Base-by-base conservation (phyloP, 1,140 invertebrate genomes). In the Lineus longissimus region DNA sequence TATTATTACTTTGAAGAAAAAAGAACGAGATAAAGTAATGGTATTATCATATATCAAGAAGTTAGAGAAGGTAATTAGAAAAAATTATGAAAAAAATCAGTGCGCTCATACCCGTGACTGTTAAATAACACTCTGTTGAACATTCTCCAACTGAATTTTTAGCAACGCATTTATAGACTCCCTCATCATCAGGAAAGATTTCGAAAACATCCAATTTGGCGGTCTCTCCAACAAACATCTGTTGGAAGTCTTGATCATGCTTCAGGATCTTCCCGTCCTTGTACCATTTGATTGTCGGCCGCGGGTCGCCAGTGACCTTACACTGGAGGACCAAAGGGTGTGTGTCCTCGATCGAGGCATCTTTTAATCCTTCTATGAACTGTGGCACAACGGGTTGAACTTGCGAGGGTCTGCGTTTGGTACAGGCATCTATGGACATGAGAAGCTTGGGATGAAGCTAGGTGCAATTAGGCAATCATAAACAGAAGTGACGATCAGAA, bases 101-200 rank as follows among this genome's bases (percentile, higher is more conserved):
- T 4, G 25, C n/a, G 25, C 2, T 31, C 56, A 2, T 31, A 58
- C 56, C 27, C 17, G 27, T 58, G 2, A 58, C 27, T 7, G 17
- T 43, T 7, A 60, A 36, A 22, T 60, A 2, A 27, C 19, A 22
- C 19, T 23, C 27, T 23, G 59, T 11, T 7, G 19, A 23, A 4
- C 29, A 23, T 45, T 60, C 59, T 13, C 60, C 60, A 1, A 25
- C 51, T 55, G 51, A n/a, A 25, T 62, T 62, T 33, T 62, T 62
- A 25, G 31, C 60, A 1, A n/a, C 22, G 47, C 43, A 55, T 11
- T 30, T 27, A 31, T 55, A 62, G n/a, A 56, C 31, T n/a, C 60
- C 60, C 15, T n/a, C 60, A 55, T 62, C 60, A 29, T 31, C 43
- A 62, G 29, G 17, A 2, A 30, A n/a, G 23, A 55, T 29, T 29